phyloP scores from a whole-genome alignment of 1,140 invertebrate species.

The Mizuhopecten yessoensis region DNA sequence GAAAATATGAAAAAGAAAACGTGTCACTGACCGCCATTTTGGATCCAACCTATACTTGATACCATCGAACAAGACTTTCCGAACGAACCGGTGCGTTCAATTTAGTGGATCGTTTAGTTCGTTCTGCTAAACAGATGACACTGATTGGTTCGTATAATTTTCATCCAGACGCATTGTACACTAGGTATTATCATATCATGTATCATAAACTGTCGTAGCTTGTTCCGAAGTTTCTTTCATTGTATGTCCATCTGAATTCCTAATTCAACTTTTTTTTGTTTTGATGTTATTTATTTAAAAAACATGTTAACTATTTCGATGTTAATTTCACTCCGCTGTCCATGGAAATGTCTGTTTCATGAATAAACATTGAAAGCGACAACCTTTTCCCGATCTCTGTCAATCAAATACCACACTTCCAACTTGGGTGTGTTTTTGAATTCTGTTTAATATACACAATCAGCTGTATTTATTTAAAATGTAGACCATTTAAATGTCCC shows the following conservation, averaged over 20 bases:
- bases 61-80: too few relatives aligned
- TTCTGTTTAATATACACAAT: background rate
- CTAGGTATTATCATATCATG: background rate
- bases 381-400: conserved; percentile 17
- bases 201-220: too few relatives aligned
- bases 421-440: background rate
- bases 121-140: too few relatives aligned
- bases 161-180: too few relatives aligned
- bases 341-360: conserved; percentile 7
- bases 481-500: background rate
- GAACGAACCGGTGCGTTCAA: too few relatives aligned
- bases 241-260: background rate
- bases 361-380: conserved; percentile 21
- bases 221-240: too few relatives aligned
- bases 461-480: background rate
- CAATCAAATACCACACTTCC: conserved; percentile 15
- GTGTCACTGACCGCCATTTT: too few relatives aligned
- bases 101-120: too few relatives aligned
- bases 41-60: too few relatives aligned
- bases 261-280: background rate
- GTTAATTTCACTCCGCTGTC: background rate
- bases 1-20: too few relatives aligned
- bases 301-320: background rate
- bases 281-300: background rate
- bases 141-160: too few relatives aligned